These are phyloP conservation scores for Empidonax alnorum DNA, from an alignment of 2,113 vertebrate genomes.

Conservation along the genomic window DNA sequence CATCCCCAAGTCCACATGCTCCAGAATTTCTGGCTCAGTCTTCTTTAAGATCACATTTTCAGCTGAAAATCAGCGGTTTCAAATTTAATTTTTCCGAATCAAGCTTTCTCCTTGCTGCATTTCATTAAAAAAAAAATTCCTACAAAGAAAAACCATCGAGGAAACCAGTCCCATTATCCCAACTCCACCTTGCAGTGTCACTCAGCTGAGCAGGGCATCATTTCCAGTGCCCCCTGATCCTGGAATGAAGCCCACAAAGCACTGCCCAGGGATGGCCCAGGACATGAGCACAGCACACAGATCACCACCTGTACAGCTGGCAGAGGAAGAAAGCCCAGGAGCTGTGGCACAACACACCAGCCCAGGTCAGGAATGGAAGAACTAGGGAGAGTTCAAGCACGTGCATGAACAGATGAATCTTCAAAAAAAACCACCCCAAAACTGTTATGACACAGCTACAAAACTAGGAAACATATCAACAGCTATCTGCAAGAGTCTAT, in stretches of 20 bases:
- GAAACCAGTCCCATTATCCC: background rate
- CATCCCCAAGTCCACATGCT: background rate
- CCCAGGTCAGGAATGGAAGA: background rate
- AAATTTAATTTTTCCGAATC: background rate
- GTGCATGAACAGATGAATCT: background rate
- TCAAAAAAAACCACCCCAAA: background rate
- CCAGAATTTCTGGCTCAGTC: background rate
- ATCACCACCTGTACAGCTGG: background rate
- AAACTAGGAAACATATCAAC: background rate
- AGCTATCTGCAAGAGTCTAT: background rate
- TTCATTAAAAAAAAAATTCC: background rate
- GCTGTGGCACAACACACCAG: background rate
- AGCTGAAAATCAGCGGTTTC: background rate
- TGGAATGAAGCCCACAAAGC: background rate
- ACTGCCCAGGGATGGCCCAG: background rate
- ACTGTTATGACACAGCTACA: background rate
- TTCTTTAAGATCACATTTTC: background rate
- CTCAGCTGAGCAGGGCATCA: background rate
- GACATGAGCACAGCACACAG: background rate
- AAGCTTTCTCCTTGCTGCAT: background rate
- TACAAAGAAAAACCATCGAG: background rate
- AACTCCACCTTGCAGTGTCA: background rate
- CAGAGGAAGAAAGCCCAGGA: background rate
- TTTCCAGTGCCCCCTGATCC: background rate
- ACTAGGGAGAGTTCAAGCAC: background rate